These are phyloP conservation scores for Oegoconia quadripuncta DNA, from an alignment of 2,888 invertebrate genomes.

Conservation along the genomic window DNA sequence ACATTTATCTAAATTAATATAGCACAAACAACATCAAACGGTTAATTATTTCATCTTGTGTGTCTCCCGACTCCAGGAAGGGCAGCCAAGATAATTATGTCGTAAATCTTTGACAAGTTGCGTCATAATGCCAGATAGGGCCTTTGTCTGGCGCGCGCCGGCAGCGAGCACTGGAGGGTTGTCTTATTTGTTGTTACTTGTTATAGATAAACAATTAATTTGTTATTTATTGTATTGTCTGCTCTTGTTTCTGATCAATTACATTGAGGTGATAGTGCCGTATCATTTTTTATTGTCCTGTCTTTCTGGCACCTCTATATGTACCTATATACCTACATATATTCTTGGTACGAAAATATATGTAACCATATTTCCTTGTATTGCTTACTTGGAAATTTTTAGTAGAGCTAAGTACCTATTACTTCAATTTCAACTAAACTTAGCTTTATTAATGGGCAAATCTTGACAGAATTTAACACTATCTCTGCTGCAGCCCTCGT, in stretches of 20 bases:
- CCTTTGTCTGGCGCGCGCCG: slow-evolving; percentile 2
- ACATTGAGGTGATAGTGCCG: background rate
- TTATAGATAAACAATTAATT: slow-evolving; percentile 17
- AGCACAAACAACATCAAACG: slow-evolving; percentile 1
- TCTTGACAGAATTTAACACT: too few relatives aligned
- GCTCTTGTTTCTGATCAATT: background rate
- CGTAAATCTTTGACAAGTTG: slow-evolving; percentile 7
- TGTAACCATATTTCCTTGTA: too few relatives aligned
- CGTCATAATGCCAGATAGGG: slow-evolving; percentile 8
- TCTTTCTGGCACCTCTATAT: too few relatives aligned
- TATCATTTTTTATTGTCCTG: too few relatives aligned
- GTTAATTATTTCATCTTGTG: slow-evolving; percentile 7
- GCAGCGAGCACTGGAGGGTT: background rate
- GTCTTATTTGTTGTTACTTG: slow-evolving; percentile 2
- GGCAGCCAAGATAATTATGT: slow-evolving; percentile 1
- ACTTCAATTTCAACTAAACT: too few relatives aligned
- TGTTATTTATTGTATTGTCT: slow-evolving; percentile 9
- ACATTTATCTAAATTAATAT: slow-evolving; percentile 2
- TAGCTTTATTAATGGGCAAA: too few relatives aligned
- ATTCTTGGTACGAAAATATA: too few relatives aligned
- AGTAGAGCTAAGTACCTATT: too few relatives aligned
- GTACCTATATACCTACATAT: too few relatives aligned
- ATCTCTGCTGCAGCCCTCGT: too few relatives aligned
- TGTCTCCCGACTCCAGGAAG: slow-evolving; percentile 4
- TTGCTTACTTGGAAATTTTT: too few relatives aligned